Percentiles rank a stretch among this genome's conserved stretches.
Conservation (phyloP, 2,113 vertebrate species). For the Furnarius figulus region DNA sequence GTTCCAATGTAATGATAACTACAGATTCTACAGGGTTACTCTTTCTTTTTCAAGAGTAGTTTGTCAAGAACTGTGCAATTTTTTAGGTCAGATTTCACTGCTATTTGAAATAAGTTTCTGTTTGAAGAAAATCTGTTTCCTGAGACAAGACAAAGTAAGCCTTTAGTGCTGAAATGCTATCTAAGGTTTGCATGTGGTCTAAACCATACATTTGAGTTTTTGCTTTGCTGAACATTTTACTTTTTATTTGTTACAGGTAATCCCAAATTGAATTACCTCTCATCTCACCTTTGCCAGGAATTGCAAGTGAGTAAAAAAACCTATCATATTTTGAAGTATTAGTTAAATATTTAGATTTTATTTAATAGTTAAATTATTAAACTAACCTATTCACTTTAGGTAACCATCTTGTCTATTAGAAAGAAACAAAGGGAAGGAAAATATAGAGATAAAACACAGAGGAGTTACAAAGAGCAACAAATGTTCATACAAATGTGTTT, state of each 20-base stretch:
- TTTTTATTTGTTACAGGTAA: background rate
- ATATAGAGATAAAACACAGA: background rate
- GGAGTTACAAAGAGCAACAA: background rate
- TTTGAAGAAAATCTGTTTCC: background rate
- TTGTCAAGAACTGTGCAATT: background rate
- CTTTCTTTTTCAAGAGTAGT: background rate
- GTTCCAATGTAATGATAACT: background rate
- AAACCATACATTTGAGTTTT: background rate
- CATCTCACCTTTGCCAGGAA: background rate
- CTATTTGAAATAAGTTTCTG: background rate
- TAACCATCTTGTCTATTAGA: background rate
- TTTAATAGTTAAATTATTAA: background rate
- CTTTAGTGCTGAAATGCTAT: background rate
- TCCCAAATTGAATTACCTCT: background rate
- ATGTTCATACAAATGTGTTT: background rate
- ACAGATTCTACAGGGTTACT: background rate
- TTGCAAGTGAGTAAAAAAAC: background rate
- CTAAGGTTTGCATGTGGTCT: background rate
- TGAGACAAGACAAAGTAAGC: background rate
- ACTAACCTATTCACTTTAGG: background rate
- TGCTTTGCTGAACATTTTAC: background rate
- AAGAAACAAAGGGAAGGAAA: background rate
- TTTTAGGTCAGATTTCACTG: background rate
- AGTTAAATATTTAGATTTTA: background rate
- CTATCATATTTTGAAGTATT: background rate